These are phyloP conservation scores for Limnephilus auricula DNA, from an alignment of 2,888 invertebrate species.

Conservation along the genomic window DNA sequence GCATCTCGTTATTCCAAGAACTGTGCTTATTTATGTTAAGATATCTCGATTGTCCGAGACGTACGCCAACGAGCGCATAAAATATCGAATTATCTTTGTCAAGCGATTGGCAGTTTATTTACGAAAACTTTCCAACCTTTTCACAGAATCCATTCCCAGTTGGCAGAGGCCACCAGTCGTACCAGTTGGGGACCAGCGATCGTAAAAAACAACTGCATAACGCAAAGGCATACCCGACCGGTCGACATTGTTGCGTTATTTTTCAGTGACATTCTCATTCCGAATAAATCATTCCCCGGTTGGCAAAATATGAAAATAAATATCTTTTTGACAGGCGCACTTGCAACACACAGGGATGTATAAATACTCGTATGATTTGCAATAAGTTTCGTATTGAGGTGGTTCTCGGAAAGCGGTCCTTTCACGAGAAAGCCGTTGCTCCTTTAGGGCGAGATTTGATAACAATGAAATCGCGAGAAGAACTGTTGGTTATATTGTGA, in stretches of 20 bases:
- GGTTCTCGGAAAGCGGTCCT: neutral
- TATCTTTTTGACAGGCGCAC: conserved; percentile 1
- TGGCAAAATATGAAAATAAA: conserved; percentile 29
- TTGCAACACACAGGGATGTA: neutral
- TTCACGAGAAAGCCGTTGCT: conserved; percentile 3
- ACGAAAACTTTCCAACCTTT: conserved; percentile 7
- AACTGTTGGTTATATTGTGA: conserved; percentile 4
- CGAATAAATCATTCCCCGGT: conserved; percentile 15
- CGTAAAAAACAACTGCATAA: conserved; percentile 10
- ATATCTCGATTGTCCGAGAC: neutral
- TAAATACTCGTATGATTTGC: conserved; percentile 22
- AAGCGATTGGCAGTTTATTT: conserved; percentile 35
- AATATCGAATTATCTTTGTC: conserved; percentile 32
- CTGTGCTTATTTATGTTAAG: neutral
- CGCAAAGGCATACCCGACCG: neutral
- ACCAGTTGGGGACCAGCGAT: neutral
- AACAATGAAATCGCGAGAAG: conserved; percentile 35
- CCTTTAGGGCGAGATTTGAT: conserved; percentile 4
- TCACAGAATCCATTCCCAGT: conserved; percentile 29
- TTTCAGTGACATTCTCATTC: neutral
- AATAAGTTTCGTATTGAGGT: neutral
- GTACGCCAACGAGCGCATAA: conserved; percentile 2
- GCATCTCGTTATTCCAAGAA: neutral
- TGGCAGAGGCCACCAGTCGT: neutral
- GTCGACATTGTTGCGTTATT: conserved; percentile 17